A percentile compares a stretch with the other conserved stretches of the same genome.
Conservation (phyloP, 2,797 vertebrate species). For the Pristis pectinata region DNA sequence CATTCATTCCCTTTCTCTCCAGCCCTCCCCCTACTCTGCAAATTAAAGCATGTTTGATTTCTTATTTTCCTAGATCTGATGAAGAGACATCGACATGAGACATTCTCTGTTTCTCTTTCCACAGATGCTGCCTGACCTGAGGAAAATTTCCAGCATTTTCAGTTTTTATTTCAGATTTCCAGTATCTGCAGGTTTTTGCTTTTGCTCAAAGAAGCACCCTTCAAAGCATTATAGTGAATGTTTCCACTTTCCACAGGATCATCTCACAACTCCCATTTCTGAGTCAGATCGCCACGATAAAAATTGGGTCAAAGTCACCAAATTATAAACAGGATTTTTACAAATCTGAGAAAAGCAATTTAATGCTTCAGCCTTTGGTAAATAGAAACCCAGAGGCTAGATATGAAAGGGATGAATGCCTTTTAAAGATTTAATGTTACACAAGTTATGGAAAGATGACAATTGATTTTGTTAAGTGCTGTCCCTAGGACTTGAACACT, state of each 20-base stretch:
- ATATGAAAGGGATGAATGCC: background rate
- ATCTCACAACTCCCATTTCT: background rate
- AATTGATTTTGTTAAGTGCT: background rate
- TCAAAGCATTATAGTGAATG: background rate
- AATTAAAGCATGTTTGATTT: too few relatives aligned
- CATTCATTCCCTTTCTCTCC: too few relatives aligned
- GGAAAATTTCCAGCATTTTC: too few relatives aligned
- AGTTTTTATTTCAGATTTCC: too few relatives aligned
- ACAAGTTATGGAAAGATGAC: background rate
- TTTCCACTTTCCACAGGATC: background rate
- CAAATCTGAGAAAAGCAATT: background rate
- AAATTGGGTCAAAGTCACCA: background rate
- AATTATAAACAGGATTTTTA: background rate
- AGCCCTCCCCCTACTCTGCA: too few relatives aligned
- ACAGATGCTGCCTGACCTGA: too few relatives aligned
- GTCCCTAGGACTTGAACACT: background rate
- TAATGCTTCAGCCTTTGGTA: background rate
- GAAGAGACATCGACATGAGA: too few relatives aligned
- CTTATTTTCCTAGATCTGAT: too few relatives aligned
- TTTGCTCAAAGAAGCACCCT: too few relatives aligned
- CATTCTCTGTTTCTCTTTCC: too few relatives aligned
- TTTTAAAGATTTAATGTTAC: background rate
- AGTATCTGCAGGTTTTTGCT: too few relatives aligned
- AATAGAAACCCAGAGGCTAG: background rate
- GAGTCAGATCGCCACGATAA: background rate